Evolutionary conservation across 2,797 vertebrate species (phyloP).

Genomic region (Apodemus agrarius): DNA sequence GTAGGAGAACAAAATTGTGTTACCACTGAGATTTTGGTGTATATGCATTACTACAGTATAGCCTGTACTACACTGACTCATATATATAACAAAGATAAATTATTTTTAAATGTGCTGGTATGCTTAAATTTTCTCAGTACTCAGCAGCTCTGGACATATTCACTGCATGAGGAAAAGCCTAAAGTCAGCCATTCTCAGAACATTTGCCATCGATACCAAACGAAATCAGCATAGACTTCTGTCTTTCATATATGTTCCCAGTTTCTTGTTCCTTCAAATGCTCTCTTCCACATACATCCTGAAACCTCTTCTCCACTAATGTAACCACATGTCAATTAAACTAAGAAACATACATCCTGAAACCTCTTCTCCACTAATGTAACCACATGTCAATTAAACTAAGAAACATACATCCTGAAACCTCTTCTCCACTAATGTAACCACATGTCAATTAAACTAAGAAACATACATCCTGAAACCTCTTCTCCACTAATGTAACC

Average conservation of each 20-base stretch:
- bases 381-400: background rate
- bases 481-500: background rate
- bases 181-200: background rate
- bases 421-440: background rate
- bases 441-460: background rate
- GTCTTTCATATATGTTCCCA: constrained; percentile 22
- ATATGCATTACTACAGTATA: background rate
- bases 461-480: constrained; percentile 23
- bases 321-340: background rate
- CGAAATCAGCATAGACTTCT: background rate
- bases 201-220: background rate
- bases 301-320: constrained; percentile 5
- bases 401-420: constrained; percentile 35
- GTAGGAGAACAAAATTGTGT: constrained; percentile 10
- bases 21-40: constrained; percentile 3
- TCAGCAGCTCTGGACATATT: background rate
- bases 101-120: constrained; percentile 9
- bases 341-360: constrained; percentile 19
- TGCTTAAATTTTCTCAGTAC: background rate
- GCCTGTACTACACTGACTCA: background rate
- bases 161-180: constrained; percentile 3
- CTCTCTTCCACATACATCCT: constrained; percentile 1
- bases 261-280: background rate
- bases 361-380: background rate
- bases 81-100: background rate